Evolutionary conservation across 2,797 vertebrate species (phyloP).

Genomic region (Sebastes vulpes): DNA sequence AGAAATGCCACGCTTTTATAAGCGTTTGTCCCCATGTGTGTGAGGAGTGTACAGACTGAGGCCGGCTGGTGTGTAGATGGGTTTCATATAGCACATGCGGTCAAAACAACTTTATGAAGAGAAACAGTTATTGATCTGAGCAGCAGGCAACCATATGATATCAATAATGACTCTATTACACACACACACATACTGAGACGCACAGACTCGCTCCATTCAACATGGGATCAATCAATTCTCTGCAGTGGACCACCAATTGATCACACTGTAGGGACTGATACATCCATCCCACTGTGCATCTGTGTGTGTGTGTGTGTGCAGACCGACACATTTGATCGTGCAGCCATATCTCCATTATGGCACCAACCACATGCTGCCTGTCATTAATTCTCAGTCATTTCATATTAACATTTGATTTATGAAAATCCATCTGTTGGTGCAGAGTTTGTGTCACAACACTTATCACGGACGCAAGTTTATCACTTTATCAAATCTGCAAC

Average conservation of each 20-base stretch:
- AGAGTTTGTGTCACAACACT: neutral
- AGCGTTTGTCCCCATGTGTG: neutral
- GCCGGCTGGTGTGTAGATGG: slow-evolving; percentile 27
- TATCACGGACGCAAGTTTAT: neutral
- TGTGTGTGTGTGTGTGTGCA: neutral
- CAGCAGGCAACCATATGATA: slow-evolving; percentile 64
- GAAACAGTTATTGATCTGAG: slow-evolving; percentile 73
- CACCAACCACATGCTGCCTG: slow-evolving; percentile 21
- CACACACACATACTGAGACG: slow-evolving; percentile 9
- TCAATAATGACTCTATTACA: slow-evolving; percentile 62
- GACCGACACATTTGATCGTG: slow-evolving; percentile 19
- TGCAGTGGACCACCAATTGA: slow-evolving; percentile 46
- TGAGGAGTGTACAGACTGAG: slow-evolving; percentile 5
- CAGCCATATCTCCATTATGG: slow-evolving; percentile 11
- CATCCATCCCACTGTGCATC: slow-evolving; percentile 21
- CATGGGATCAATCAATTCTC: slow-evolving; percentile 58
- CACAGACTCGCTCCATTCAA: slow-evolving; percentile 34
- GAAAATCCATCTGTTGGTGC: neutral
- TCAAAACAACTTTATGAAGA: slow-evolving; percentile 76
- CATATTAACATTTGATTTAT: slow-evolving; percentile 13
- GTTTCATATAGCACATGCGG: slow-evolving; percentile 58
- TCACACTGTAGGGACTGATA: slow-evolving; percentile 40
- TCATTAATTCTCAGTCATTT: slow-evolving; percentile 23
- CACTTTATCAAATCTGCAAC: neutral
- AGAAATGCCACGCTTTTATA: slow-evolving; percentile 24